Evolutionary conservation across 2,797 vertebrate genomes (phyloP), one percentile per base, ranked within the genome.

Genomic region (Fringilla coelebs): DNA sequence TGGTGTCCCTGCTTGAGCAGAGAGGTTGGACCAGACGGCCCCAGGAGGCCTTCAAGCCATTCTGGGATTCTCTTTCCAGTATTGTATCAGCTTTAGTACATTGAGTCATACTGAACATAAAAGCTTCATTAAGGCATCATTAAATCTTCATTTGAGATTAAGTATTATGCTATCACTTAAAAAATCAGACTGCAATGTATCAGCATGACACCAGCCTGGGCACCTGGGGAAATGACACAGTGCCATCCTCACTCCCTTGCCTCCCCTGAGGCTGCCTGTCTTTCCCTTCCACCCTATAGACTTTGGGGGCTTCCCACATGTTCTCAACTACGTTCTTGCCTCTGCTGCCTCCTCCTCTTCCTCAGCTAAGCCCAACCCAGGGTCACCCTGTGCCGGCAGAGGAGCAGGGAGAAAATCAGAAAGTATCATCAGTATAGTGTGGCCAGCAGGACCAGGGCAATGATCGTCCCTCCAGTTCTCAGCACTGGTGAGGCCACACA

Each of bases 351-450:
- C 34, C 28, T 4, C 17, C 40, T 61, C 36, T 19, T 63, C 25
- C 31, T 13, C 57, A 10, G 34, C 0, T 13, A 48, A 54, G n/a
- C 6, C n/a, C 18, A n/a, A 31, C 5, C 17, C n/a, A 6, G 8
- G 20, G 11, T 68, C 3, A 6, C 15, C 24, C n/a, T 3, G 3
- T 19, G 38, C 20, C 0, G 0, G 9, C 16, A 9, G 10, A 26
- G 13, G 6, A 29, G 10, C 20, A 7, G 12, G 13, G 10, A n/a
- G 25, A 32, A 17, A 13, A 68, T 20, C 26, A 43, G 28, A 36
- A 68, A 48, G 40, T 20, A 43, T 7, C 49, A 62, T 19, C 17
- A 55, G n/a, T n/a, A 15, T 4, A 12, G 13, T 19, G 13, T 17
- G 34, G 19, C 26, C 41, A n/a, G 70, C 48, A 43, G 55, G 12